A percentile compares a stretch with the other conserved stretches of the same genome.
Conservation (phyloP, 2,888 invertebrate species). For the Apodemia mormo region DNA sequence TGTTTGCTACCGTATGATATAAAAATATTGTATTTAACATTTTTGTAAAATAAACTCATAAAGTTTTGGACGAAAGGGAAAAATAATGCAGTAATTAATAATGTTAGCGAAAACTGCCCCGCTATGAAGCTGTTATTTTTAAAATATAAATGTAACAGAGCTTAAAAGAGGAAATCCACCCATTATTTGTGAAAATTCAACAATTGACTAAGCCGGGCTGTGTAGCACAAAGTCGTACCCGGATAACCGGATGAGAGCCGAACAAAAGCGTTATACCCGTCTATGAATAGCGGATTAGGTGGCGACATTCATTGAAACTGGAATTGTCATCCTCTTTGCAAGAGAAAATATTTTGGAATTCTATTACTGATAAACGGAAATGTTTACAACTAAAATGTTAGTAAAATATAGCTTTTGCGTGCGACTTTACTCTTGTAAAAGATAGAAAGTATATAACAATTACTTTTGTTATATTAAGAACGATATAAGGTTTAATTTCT, state of each 20-base stretch:
- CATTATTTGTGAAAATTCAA: constrained; percentile 15
- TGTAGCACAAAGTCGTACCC: constrained; percentile 18
- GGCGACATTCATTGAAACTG: background rate
- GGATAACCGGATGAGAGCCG: constrained; percentile 34
- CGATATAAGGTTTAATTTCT: too few species aligned
- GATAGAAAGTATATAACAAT: too few species aligned
- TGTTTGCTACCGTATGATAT: too few species aligned
- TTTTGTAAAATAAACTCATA: too few species aligned
- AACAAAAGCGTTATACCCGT: constrained; percentile 31
- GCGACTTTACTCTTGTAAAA: too few species aligned
- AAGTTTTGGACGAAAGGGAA: background rate
- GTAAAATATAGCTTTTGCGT: too few species aligned
- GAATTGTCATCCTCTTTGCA: constrained; percentile 2
- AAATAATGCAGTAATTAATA: too few species aligned
- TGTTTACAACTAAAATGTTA: too few species aligned
- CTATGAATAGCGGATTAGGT: constrained; percentile 19
- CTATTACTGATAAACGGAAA: background rate
- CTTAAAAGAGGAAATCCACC: background rate
- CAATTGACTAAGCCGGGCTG: constrained; percentile 27
- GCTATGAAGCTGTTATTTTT: background rate
- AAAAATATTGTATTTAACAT: too few species aligned
- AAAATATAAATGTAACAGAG: constrained; percentile 1
- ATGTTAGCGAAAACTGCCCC: too few species aligned
- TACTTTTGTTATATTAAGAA: too few species aligned
- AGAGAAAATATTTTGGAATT: background rate